Evolutionary conservation across 2,797 vertebrate genomes (phyloP).

Genomic region (Botia almorhae): DNA sequence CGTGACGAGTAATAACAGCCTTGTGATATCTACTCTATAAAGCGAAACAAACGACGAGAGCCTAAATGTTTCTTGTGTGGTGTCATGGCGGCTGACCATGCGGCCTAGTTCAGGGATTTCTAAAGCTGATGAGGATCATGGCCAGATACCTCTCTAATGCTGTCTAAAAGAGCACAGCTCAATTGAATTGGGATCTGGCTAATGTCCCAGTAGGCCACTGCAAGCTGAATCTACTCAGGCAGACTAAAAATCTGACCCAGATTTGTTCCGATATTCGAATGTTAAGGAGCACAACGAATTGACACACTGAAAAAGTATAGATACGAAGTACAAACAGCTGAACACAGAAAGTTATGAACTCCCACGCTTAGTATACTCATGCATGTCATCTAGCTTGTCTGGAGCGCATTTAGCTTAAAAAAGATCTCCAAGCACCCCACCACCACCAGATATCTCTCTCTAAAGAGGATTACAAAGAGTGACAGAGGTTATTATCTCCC

Average conservation of each 20-base stretch:
- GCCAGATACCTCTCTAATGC: constrained; percentile 9
- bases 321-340: background rate
- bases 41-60: background rate
- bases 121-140: constrained; percentile 13
- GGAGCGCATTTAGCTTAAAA: background rate
- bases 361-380: background rate
- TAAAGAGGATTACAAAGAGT: constrained; percentile 48
- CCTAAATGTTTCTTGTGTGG: background rate
- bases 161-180: constrained; percentile 23
- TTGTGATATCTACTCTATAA: background rate
- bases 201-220: constrained; percentile 44
- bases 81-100: background rate
- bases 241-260: constrained; percentile 41
- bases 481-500: constrained; percentile 46
- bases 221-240: constrained; percentile 45
- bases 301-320: background rate
- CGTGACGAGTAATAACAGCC: background rate
- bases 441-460: constrained; percentile 33
- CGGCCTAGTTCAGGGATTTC: constrained; percentile 7
- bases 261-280: constrained; percentile 33
- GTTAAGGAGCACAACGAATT: constrained; percentile 35
- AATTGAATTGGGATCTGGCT: constrained; percentile 37
- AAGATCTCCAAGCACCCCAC: background rate
- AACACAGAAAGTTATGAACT: background rate
- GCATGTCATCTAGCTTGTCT: background rate